phyloP scores from a whole-genome alignment of 2,888 invertebrate species.

The Camptogramma bilineatum region DNA sequence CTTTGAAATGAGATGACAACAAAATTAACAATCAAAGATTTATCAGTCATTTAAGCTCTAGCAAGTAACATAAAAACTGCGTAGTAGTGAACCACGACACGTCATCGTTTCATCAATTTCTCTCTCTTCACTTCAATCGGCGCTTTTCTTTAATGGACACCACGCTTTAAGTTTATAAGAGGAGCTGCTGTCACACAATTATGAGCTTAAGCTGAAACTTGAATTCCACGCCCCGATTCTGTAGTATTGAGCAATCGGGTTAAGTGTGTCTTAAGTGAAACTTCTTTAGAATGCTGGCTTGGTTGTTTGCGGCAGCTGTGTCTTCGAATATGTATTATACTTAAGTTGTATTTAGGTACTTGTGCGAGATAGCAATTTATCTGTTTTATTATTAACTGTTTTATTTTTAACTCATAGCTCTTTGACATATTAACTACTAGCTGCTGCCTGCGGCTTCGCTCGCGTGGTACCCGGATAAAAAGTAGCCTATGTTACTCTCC shows the following conservation, averaged over 20 bases:
- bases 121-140: too few species aligned
- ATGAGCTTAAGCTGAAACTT: constrained; percentile 18
- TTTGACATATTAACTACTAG: too few species aligned
- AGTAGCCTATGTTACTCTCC: too few species aligned
- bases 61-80: too few species aligned
- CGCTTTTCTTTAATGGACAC: neutral
- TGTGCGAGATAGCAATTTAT: neutral
- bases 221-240: constrained; percentile 37
- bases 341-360: neutral
- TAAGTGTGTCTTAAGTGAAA: constrained; percentile 44
- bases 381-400: neutral
- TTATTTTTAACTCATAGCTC: neutral
- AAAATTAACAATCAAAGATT: too few species aligned
- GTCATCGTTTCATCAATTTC: too few species aligned
- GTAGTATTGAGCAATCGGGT: constrained; percentile 46
- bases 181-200: constrained; percentile 10
- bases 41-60: too few species aligned
- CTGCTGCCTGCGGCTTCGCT: too few species aligned
- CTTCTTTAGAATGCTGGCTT: constrained; percentile 25
- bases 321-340: neutral
- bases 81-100: too few species aligned
- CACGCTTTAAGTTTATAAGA: constrained; percentile 2
- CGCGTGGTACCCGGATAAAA: too few species aligned
- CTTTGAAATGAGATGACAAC: too few species aligned
- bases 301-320: constrained; percentile 21